A percentile compares a stretch with the other conserved stretches of the same genome.
Conservation (phyloP, 2,113 vertebrate species). For the Aleadryas rufinucha region DNA sequence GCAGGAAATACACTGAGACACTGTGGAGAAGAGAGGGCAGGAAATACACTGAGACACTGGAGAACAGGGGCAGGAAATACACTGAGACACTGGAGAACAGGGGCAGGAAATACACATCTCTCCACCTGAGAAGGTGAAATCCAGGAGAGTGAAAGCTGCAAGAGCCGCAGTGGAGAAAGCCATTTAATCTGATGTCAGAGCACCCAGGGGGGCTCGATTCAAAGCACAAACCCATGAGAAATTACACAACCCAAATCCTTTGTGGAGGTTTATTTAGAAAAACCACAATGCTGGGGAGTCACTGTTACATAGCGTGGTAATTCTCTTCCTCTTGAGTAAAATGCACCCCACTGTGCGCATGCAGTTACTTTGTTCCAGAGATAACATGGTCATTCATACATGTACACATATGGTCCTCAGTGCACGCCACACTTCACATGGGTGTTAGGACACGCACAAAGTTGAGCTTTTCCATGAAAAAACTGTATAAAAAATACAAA, state of each 20-base stretch:
- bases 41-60: background rate
- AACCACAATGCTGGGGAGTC: slow-evolving; percentile 25
- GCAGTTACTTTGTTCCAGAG: slow-evolving; percentile 18
- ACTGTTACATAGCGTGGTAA: background rate
- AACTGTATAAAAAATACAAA: slow-evolving; percentile 47
- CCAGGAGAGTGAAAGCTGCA: background rate
- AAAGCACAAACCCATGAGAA: background rate
- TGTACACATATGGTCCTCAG: background rate
- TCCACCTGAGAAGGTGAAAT: background rate
- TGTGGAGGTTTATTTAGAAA: slow-evolving; percentile 65
- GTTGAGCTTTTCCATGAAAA: slow-evolving; percentile 36
- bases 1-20: background rate
- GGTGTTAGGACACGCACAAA: background rate
- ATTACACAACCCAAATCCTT: background rate
- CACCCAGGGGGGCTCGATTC: background rate
- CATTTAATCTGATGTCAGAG: background rate
- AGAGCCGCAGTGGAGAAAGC: background rate
- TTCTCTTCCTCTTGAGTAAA: slow-evolving; percentile 17
- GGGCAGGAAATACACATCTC: background rate
- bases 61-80: background rate
- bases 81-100: too few relatives aligned
- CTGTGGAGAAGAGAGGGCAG: background rate
- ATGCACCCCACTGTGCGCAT: slow-evolving; percentile 42
- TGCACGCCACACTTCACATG: background rate
- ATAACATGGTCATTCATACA: background rate